These are phyloP conservation scores for Psylliodes chrysocephalus DNA, from an alignment of 2,888 invertebrate species.

Conservation along the genomic window DNA sequence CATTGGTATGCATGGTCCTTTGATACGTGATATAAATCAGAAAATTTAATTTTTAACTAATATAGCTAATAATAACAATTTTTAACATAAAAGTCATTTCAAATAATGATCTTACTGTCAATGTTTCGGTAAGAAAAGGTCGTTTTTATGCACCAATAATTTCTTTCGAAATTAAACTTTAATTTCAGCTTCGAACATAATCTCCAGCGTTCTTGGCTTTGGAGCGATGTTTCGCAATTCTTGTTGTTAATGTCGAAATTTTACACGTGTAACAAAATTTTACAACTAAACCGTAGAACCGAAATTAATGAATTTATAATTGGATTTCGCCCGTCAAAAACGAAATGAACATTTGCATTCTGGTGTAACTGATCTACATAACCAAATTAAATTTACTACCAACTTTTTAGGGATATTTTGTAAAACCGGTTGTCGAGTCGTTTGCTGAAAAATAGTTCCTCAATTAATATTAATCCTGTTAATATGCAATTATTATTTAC, in stretches of 20 bases:
- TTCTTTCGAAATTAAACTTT: slow-evolving; percentile 24
- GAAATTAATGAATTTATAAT: slow-evolving; percentile 28
- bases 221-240: slow-evolving; percentile 16
- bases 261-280: slow-evolving; percentile 23
- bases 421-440: too few species aligned
- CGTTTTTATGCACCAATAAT: too few species aligned
- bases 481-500: too few species aligned
- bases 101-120: too few species aligned
- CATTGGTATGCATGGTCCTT: too few species aligned
- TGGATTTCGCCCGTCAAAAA: slow-evolving; percentile 19
- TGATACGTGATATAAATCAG: too few species aligned
- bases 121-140: too few species aligned
- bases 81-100: too few species aligned
- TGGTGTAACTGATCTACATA: slow-evolving; percentile 8
- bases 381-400: slow-evolving; percentile 8
- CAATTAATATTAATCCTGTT: too few species aligned
- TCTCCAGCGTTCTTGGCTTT: not conserved
- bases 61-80: too few species aligned
- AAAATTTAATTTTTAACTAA: too few species aligned
- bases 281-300: slow-evolving; percentile 17
- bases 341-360: slow-evolving; percentile 17
- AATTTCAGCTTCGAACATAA: slow-evolving; percentile 1
- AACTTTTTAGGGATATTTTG: slow-evolving; percentile 9
- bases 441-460: too few species aligned
- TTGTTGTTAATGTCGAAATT: slow-evolving; percentile 17